These are phyloP conservation scores for Acanthococcus lagerstroemiae DNA, from an alignment of 2,888 invertebrate species.

Conservation along the genomic window DNA sequence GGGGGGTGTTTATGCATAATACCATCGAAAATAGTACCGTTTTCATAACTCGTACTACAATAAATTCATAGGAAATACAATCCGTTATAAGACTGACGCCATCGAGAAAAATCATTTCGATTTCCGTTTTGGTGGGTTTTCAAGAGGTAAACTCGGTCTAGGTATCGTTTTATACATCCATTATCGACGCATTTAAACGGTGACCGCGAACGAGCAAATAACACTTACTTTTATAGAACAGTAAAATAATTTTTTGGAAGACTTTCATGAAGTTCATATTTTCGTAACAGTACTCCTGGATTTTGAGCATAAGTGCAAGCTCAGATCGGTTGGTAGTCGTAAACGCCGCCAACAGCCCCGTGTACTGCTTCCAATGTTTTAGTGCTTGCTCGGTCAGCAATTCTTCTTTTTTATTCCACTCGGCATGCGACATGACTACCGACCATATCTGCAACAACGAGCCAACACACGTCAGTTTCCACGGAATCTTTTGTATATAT, in stretches of 20 bases:
- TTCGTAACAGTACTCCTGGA: constrained; percentile 96
- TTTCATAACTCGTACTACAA: too few relatives aligned
- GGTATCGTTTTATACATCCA: too few relatives aligned
- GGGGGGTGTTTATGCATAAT: too few relatives aligned
- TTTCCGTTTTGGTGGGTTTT: too few relatives aligned
- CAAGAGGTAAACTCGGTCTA: too few relatives aligned
- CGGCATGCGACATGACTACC: constrained; percentile 87
- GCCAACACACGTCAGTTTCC: too few relatives aligned
- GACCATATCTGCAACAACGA: constrained; percentile 68
- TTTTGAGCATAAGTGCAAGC: constrained; percentile 76
- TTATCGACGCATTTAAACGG: too few relatives aligned
- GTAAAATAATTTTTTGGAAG: constrained; percentile 92
- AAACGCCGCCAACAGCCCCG: constrained; percentile 76
- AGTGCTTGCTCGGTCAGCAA: constrained; percentile 90
- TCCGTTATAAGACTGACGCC: too few relatives aligned
- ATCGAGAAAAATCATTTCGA: too few relatives aligned
- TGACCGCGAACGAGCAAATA: neutral
- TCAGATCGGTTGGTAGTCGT: constrained; percentile 78
- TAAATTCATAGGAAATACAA: too few relatives aligned
- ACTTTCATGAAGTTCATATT: constrained; percentile 99
- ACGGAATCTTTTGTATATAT: neutral
- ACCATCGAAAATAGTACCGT: too few relatives aligned
- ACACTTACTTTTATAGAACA: constrained; percentile 81
- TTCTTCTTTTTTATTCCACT: constrained; percentile 99
- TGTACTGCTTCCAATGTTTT: constrained; percentile 76